phyloP scores from a whole-genome alignment of 1,140 invertebrate genomes.

The Galleria mellonella region DNA sequence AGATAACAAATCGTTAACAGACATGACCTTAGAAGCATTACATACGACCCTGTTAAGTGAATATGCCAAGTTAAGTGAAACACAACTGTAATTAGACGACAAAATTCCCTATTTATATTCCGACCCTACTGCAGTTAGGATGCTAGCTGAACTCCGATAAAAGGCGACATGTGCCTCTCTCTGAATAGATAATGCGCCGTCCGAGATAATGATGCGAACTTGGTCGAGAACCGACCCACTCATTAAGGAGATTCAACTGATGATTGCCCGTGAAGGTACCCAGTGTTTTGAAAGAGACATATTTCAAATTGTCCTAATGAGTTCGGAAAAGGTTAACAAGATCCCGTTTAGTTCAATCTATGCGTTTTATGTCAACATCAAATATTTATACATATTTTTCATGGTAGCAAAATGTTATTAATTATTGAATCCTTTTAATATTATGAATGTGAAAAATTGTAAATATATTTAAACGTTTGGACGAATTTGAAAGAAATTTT shows the following conservation, averaged over 20 bases:
- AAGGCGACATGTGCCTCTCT: slow-evolving; percentile 32
- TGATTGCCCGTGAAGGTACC: slow-evolving; percentile 2
- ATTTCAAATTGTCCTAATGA: not conserved
- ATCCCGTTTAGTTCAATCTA: too few relatives aligned
- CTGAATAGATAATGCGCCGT: slow-evolving; percentile 38
- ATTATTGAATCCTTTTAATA: too few relatives aligned
- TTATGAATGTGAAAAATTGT: too few relatives aligned
- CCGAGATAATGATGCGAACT: slow-evolving; percentile 27
- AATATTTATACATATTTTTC: too few relatives aligned
- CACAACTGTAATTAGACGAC: not conserved
- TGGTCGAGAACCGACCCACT: slow-evolving; percentile 1
- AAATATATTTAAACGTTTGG: too few relatives aligned
- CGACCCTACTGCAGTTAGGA: slow-evolving; percentile 2
- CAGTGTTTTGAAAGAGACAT: not conserved
- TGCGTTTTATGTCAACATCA: too few relatives aligned
- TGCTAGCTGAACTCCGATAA: slow-evolving; percentile 18
- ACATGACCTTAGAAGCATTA: too few relatives aligned
- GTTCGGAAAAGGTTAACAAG: not conserved
- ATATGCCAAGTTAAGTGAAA: too few relatives aligned
- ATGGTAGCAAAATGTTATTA: too few relatives aligned
- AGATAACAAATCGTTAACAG: too few relatives aligned
- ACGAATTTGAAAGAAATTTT: too few relatives aligned
- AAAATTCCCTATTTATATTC: slow-evolving; percentile 1
- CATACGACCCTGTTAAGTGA: too few relatives aligned
- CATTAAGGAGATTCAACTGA: slow-evolving; percentile 21